phyloP scores from a whole-genome alignment of 1,140 invertebrate genomes.

The Thereuonema tuberculata region DNA sequence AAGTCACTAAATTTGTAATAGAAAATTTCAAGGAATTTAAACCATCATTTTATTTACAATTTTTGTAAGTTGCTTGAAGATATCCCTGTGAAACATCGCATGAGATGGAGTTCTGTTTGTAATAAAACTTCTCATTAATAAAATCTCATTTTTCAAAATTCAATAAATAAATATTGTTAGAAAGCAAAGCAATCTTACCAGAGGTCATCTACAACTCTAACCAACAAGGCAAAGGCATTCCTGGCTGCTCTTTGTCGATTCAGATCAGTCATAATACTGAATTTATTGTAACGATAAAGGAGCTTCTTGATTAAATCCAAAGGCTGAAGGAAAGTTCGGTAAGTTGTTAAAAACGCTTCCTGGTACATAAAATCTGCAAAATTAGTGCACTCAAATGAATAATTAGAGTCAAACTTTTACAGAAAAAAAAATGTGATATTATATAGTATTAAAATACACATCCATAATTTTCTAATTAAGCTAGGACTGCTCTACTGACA shows the following conservation, averaged over 20 bases:
- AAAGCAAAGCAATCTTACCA: slow-evolving; percentile 64
- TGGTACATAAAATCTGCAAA: slow-evolving; percentile 77
- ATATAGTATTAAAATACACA: too few species aligned
- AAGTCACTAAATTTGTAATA: too few species aligned
- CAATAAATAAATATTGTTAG: too few species aligned
- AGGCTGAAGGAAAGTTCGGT: slow-evolving; percentile 86
- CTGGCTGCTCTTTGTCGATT: slow-evolving; percentile 62
- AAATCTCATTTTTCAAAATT: neutral
- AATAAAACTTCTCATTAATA: too few species aligned
- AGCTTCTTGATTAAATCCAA: slow-evolving; percentile 73
- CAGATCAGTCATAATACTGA: slow-evolving; percentile 38
- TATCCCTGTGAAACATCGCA: too few species aligned
- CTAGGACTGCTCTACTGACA: too few species aligned
- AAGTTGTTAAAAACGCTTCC: slow-evolving; percentile 93
- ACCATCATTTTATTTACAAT: too few species aligned
- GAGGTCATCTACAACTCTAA: slow-evolving; percentile 81
- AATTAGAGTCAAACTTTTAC: neutral
- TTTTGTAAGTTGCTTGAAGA: too few species aligned
- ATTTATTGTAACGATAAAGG: slow-evolving; percentile 68
- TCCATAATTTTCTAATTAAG: too few species aligned
- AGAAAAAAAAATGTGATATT: too few species aligned
- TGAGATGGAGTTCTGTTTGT: too few species aligned
- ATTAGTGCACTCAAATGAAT: neutral
- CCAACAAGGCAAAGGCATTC: slow-evolving; percentile 75
- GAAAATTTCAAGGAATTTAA: too few species aligned